Evolutionary conservation across 2,888 invertebrate species (phyloP), one percentile per base, ranked within the genome.

Genomic region (Pristionchus japonicus): DNA sequence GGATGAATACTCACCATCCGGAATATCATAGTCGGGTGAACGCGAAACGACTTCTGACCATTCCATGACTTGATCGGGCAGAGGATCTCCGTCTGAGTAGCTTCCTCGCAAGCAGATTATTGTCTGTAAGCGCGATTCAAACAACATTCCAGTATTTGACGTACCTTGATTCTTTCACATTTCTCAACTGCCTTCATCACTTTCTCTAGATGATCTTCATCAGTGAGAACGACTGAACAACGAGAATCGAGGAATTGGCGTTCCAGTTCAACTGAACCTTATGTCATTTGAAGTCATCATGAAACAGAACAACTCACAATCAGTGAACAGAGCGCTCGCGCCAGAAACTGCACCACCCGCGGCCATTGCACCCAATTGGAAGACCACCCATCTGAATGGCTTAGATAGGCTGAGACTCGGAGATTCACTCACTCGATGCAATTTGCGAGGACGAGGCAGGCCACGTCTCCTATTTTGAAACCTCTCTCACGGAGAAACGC

Each of bases 281-380:
- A n/a, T n/a, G n/a, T n/a, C n/a, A n/a, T n/a, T n/a, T n/a, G n/a
- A n/a, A n/a, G n/a, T n/a, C n/a, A n/a, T n/a, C n/a, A n/a, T n/a
- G n/a, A n/a, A n/a, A n/a, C n/a, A n/a, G n/a, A n/a, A 34, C 3
- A 70, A 77, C 89, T 90, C 31, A 92, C 92, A 92, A 43, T 93
- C 92, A 20, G 92, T 93, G 90, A 92, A 93, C 34, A 92, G 90
- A 37, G 92, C 91, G 74, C 91, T 91, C 4, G 92, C 92, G 34
- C 92, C 92, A 3, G 91, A 91, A 17, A 91, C 88, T n/a, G 90
- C 91, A 43, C 92, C 92, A 15, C 88, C 88, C 40, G 70, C 67
- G 9, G 86, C 70, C 49, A 34, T 31, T 0, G 34, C 49, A 27
- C 86, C 86, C 20, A 70, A 34, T 40, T 47, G 15, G 61, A 70